A percentile compares a stretch with the other conserved stretches of the same genome.
Evolutionary conservation across 2,888 invertebrate genomes (phyloP).

Genomic region (Colletes collaris): DNA sequence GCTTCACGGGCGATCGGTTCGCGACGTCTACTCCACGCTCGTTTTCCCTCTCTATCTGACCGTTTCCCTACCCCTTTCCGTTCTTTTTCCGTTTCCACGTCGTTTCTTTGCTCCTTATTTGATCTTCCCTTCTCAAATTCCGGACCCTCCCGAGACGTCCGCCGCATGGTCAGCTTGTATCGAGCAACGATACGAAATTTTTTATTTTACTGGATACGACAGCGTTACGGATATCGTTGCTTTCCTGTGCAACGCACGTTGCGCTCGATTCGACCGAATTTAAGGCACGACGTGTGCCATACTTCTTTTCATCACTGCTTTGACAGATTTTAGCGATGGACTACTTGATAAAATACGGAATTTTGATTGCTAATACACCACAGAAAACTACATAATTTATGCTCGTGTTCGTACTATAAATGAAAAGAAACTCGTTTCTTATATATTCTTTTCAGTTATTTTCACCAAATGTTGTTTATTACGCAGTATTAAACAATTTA

Average conservation of each 20-base stretch:
- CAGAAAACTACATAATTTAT: no score
- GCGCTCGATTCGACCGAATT: background rate
- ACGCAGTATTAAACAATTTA: no score
- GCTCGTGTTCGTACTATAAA: no score
- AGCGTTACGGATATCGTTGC: background rate
- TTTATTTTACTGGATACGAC: constrained; percentile 19
- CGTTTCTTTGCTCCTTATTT: background rate
- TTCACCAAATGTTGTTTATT: no score
- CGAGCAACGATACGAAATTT: constrained; percentile 15
- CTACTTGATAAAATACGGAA: no score
- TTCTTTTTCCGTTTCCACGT: background rate
- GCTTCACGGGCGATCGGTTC: constrained; percentile 62
- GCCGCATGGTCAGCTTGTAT: constrained; percentile 30
- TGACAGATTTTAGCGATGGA: no score
- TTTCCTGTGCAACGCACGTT: background rate
- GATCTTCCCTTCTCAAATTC: constrained; percentile 49
- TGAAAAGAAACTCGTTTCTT: no score
- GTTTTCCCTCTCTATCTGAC: constrained; percentile 27
- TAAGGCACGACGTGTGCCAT: background rate
- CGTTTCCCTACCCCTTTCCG: constrained; percentile 19
- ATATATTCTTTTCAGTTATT: no score
- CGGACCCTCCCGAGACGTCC: constrained; percentile 40
- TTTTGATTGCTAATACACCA: no score
- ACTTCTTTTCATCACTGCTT: no score
- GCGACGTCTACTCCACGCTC: constrained; percentile 49